phyloP scores from a whole-genome alignment of 2,113 vertebrate genomes.

The Grus americana region DNA sequence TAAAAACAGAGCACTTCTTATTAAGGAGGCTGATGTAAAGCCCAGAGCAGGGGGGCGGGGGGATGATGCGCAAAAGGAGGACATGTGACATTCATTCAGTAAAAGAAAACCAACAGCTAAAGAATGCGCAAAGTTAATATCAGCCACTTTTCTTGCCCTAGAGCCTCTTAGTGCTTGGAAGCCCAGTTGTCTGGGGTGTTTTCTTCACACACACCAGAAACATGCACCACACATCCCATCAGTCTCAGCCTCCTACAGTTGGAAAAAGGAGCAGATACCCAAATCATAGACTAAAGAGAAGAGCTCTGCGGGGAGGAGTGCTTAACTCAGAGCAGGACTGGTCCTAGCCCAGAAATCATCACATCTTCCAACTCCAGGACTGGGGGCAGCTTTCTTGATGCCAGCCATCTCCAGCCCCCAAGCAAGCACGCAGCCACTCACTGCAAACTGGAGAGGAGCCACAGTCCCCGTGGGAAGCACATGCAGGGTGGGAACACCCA shows the following conservation, averaged over 20 bases:
- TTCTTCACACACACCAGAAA: neutral
- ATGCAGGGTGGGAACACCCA: neutral
- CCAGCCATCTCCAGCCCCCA: neutral
- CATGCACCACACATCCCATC: neutral
- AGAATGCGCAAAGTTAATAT: neutral
- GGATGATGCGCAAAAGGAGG: neutral
- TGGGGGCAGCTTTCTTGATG: neutral
- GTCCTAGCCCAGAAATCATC: neutral
- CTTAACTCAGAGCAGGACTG: neutral
- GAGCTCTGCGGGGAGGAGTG: neutral
- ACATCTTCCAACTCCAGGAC: neutral
- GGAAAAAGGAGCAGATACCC: neutral
- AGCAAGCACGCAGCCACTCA: neutral
- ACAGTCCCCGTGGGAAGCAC: neutral
- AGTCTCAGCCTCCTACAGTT: neutral
- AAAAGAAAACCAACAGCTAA: slow-evolving; percentile 23
- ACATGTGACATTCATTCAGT: slow-evolving; percentile 57
- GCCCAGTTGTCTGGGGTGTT: neutral
- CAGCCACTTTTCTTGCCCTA: neutral
- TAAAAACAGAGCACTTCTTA: slow-evolving; percentile 50
- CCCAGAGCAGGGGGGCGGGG: neutral
- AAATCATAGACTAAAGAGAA: neutral
- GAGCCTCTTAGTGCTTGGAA: neutral
- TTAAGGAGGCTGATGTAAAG: slow-evolving; percentile 52
- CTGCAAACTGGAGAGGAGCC: neutral